Base-by-base conservation (phyloP, 1,140 invertebrate species). In the Uloborus diversus region DNA sequence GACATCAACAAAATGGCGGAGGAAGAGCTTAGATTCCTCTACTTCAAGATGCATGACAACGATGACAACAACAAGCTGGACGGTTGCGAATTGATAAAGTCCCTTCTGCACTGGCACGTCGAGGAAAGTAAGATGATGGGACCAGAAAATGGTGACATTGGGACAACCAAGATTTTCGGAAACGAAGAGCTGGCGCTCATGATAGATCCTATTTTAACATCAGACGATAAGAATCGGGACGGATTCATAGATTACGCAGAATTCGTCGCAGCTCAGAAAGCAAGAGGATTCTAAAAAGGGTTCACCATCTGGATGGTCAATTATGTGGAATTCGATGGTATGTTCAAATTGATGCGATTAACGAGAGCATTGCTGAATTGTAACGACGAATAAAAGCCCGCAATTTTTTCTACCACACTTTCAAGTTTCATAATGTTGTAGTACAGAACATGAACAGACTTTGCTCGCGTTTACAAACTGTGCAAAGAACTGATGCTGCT, bases 11-110 rank as follows among this genome's bases (percentile, higher is more conserved):
- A 96, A 88, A 96, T 97, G 95, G 90, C 93, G 3, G 94, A 96
- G 79, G 94, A 96, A 85, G 96, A 98, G 86, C 86, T 98, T 7
- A 95, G 97, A 86, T 98, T 96, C 85, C 95, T 97, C 87, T 98
- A 98, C 85, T 98, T 98, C 87, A 97, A 97, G 88, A 96, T 97
- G 94, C 96, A 98, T 82, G 96, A 98, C 86, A 92, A 94, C 32
- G 96, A 98, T 86, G 95, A 96, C 82, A 97, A 97, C 85, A 96
- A 97, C 84, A 96, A 96, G 86, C 87, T 98, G 79, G 96, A 98
- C 87, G 96, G 96, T 27, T 95, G 94, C 88, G 96, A 98, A 87
- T 88, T 97, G 37, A 95, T 96, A 81, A 96, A 96, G 84, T 96
- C 94, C 0, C 88, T 87, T 1, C 84, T 85, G 9, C 86, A 87